Conservation (phyloP, 2,797 vertebrate species). For the Carcharodon carcharias region DNA sequence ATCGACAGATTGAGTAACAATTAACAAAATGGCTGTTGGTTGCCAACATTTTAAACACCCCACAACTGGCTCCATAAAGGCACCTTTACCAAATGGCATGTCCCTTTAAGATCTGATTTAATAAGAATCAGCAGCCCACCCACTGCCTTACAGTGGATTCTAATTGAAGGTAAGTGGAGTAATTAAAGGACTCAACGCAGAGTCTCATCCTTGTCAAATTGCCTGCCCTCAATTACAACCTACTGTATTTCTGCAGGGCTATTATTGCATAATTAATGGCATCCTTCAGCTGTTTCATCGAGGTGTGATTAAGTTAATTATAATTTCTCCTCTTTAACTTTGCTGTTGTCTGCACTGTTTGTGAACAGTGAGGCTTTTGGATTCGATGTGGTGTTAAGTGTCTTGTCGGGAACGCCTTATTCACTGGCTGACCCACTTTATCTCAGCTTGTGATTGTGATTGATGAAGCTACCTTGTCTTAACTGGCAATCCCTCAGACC, state of each 20-base stretch:
- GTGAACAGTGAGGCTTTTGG: not conserved
- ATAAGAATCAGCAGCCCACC: not conserved
- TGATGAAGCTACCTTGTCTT: not conserved
- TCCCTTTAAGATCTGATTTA: not conserved
- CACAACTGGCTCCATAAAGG: not conserved
- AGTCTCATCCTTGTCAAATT: slow-evolving; percentile 13
- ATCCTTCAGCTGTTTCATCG: not conserved
- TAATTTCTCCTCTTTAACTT: not conserved
- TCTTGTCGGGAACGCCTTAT: not conserved
- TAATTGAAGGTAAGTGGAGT: slow-evolving; percentile 17
- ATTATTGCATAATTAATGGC: slow-evolving; percentile 16
- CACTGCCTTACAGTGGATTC: not conserved
- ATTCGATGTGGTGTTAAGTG: not conserved
- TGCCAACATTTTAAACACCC: not conserved
- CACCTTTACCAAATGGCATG: not conserved
- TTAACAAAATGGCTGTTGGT: not conserved
- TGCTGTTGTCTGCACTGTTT: not conserved
- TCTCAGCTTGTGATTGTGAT: not conserved
- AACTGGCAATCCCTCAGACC: no score
- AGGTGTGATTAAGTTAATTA: slow-evolving; percentile 29
- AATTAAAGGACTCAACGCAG: slow-evolving; percentile 6
- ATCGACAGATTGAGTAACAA: not conserved
- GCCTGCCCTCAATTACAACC: not conserved
- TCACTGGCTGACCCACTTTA: not conserved
- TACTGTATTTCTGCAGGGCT: not conserved